Conservation (phyloP, 2,888 invertebrate genomes). For the Dasysyrphus tricinctus region DNA sequence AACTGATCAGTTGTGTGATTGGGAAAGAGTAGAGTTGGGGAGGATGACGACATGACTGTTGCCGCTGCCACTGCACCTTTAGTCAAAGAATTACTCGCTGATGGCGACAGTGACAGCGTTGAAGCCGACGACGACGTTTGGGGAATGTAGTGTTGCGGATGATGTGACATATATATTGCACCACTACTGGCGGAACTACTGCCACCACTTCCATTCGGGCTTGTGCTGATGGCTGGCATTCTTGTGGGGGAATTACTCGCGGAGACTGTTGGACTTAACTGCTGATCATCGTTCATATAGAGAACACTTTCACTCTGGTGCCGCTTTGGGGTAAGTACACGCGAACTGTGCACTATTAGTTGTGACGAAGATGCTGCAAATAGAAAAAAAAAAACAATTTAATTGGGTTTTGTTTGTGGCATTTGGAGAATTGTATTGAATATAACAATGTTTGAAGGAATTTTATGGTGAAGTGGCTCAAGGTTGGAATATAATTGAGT, state of each 20-base stretch:
- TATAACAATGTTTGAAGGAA: not conserved
- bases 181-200: conserved; percentile 63
- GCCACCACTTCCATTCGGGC: conserved; percentile 57
- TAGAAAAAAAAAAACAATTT: conserved; percentile 36
- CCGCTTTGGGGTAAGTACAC: conserved; percentile 90
- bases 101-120: conserved; percentile 16
- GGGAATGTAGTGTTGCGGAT: conserved; percentile 62
- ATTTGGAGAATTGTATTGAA: not conserved
- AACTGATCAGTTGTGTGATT: conserved; percentile 73
- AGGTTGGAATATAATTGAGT: conserved; percentile 39
- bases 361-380: conserved; percentile 85
- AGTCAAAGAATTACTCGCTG: conserved; percentile 49
- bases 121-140: conserved; percentile 35
- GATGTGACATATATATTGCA: conserved; percentile 70
- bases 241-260: conserved; percentile 63
- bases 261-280: conserved; percentile 73
- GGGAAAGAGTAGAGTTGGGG: conserved; percentile 59
- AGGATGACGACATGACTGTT: conserved; percentile 58
- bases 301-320: conserved; percentile 91
- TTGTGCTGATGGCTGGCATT: conserved; percentile 57
- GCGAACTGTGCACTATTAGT: conserved; percentile 90
- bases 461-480: conserved; percentile 46
- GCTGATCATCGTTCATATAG: conserved; percentile 86
- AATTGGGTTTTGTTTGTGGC: conserved; percentile 47
- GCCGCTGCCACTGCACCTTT: conserved; percentile 63